Conservation (phyloP, 2,888 invertebrate species). For the Harpalus rufipes region DNA sequence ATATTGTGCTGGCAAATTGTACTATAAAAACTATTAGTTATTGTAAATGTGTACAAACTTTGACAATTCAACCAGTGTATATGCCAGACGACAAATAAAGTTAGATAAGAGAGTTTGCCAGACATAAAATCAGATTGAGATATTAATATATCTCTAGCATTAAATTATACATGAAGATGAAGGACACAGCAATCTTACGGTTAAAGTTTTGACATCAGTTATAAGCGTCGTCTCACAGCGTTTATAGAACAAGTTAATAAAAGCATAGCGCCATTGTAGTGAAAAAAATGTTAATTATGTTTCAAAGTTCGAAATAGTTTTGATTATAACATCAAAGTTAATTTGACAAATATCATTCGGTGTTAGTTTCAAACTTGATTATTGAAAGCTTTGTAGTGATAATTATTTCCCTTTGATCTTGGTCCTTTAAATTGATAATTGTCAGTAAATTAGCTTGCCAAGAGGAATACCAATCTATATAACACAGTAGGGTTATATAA, state of each 20-base stretch:
- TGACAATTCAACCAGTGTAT: too few species aligned
- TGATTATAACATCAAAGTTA: conserved; percentile 43
- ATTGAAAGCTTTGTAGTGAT: conserved; percentile 42
- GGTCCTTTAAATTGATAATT: conserved; percentile 31
- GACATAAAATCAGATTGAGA: conserved; percentile 6
- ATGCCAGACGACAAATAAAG: not conserved
- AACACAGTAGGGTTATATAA: not conserved
- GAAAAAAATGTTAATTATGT: conserved; percentile 31
- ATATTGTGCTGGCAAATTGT: too few species aligned
- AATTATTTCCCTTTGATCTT: conserved; percentile 42
- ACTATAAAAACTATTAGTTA: too few species aligned
- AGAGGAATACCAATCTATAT: not conserved
- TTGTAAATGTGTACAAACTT: too few species aligned
- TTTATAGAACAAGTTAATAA: conserved; percentile 38
- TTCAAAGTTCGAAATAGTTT: conserved; percentile 31
- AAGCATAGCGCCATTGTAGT: conserved; percentile 6
- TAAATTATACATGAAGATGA: conserved; percentile 39
- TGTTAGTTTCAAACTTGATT: conserved; percentile 46
- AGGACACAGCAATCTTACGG: conserved; percentile 28
- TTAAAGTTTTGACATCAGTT: conserved; percentile 52
- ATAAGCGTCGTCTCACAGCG: conserved; percentile 27
- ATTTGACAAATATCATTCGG: conserved; percentile 44
- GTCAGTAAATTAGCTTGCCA: conserved; percentile 28
- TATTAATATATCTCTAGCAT: conserved; percentile 46
- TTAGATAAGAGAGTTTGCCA: conserved; percentile 21